phyloP scores from a whole-genome alignment of 53 echinoderm and acorn worm genomes.

The Zoroaster sp. region DNA sequence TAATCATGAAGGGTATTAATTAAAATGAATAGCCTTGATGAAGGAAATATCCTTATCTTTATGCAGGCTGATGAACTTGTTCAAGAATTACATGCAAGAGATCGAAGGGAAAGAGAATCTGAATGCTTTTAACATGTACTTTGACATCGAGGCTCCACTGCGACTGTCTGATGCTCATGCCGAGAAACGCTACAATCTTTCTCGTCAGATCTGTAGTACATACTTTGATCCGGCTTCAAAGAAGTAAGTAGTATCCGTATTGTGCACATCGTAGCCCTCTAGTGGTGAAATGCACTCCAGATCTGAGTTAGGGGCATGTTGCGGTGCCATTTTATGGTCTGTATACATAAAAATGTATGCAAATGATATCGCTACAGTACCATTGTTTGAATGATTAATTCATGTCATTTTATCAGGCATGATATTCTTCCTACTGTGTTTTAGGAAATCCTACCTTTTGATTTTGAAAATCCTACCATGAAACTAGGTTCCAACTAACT shows the following conservation, averaged over 20 bases:
- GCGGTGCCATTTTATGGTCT: too few species aligned
- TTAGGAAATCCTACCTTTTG: too few species aligned
- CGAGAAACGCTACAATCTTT: slow-evolving; percentile 80
- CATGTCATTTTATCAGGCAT: too few species aligned
- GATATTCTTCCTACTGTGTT: too few species aligned
- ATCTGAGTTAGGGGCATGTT: too few species aligned
- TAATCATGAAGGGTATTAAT: not conserved
- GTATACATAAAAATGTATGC: too few species aligned
- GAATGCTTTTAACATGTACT: slow-evolving; percentile 80
- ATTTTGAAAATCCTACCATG: too few species aligned
- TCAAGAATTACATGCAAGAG: slow-evolving; percentile 85
- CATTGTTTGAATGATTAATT: too few species aligned
- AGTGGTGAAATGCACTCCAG: not conserved
- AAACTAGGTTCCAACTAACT: too few species aligned
- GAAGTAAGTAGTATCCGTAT: slow-evolving; percentile 59
- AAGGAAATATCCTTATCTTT: not conserved
- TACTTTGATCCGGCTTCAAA: slow-evolving; percentile 91
- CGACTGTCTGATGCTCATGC: slow-evolving; percentile 88
- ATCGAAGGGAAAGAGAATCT: slow-evolving; percentile 78
- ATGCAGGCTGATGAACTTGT: slow-evolving; percentile 80
- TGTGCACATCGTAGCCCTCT: not conserved
- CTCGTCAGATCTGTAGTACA: slow-evolving; percentile 63
- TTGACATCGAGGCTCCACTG: slow-evolving; percentile 77
- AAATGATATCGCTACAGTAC: too few species aligned
- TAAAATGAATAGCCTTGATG: not conserved